Evolutionary conservation across 2,113 vertebrate genomes (phyloP), one percentile per base, ranked within the genome.

Genomic region (Muntiacus reevesi): DNA sequence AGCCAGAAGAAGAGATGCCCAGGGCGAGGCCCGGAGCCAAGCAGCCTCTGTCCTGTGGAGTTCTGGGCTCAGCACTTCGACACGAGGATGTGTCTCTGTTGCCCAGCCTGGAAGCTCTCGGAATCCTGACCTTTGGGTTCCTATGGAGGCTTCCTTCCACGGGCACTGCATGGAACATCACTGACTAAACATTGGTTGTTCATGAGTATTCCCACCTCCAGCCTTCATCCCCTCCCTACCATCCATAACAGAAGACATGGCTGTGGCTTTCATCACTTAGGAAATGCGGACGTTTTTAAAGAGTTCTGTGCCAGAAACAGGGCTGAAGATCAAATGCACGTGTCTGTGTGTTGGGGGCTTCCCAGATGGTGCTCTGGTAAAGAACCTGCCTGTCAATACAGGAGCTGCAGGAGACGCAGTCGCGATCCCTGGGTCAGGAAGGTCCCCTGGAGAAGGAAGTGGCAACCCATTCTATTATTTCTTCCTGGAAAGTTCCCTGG

Each of bases 261-360:
- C 40, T 40, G 43, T 62, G 10, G 27, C 19, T 71, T 43, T 87
- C 19, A 30, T 28, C 55, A 17, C 15, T 79, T 43, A 43, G 81
- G 33, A 52, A 57, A 67, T 59, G 47, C 17, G 27, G 6, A 67
- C 25, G 47, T 13, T 52, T 43, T 81, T 64, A 59, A 71, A 36
- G n/a, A 74, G 27, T 10, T 59, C 50, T n/a, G 30, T 79, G 81
- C 33, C 40, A 67, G 14, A 27, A 94, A 86, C 10, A 79, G 86
- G 57, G n/a, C 10, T 5, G 9, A 45, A 55, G 50, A 30, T 5
- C 76, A 67, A 64, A 71, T 11, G 7, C 21, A 7, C 6, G 36
- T 74, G 25, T 74, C 71, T 8, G 3, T 25, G 7, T 25, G 6
- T 0, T 10, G 17, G 21, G 11, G 71, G 11, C 19, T 43, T 74